These are phyloP conservation scores for Eptesicus fuscus DNA, from an alignment of 2,113 vertebrate genomes.

Conservation along the genomic window DNA sequence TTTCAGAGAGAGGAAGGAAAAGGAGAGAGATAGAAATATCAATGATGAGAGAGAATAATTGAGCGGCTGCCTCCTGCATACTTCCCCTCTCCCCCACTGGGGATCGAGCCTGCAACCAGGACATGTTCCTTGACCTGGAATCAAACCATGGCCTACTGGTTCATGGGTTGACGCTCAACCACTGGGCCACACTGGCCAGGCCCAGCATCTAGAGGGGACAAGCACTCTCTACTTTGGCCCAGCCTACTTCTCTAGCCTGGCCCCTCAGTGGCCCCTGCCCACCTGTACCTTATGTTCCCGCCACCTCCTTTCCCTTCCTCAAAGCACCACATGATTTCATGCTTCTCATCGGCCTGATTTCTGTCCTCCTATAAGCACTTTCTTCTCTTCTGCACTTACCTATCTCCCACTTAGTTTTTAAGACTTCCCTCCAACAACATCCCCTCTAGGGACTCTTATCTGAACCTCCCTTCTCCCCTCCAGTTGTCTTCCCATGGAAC, in stretches of 20 bases:
- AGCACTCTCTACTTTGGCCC: not conserved
- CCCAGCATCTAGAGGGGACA: not conserved
- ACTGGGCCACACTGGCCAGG: too few species aligned
- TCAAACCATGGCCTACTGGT: too few species aligned
- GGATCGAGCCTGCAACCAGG: too few species aligned
- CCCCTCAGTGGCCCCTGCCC: not conserved
- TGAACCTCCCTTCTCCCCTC: not conserved
- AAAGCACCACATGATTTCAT: not conserved
- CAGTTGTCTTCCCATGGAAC: not conserved
- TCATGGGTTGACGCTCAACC: too few species aligned
- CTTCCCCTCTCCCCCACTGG: too few species aligned
- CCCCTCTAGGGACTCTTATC: not conserved
- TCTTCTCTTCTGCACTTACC: not conserved
- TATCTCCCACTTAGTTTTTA: not conserved
- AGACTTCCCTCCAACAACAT: not conserved
- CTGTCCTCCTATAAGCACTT: not conserved
- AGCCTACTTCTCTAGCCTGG: not conserved
- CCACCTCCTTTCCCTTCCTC: not conserved
- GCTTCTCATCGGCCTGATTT: not conserved
- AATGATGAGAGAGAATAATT: too few species aligned
- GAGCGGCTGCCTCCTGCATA: too few species aligned
- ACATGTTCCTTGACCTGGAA: too few species aligned
- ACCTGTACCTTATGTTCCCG: not conserved
- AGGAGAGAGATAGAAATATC: too few species aligned
- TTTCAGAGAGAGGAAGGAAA: too few species aligned